These are phyloP conservation scores for Ibidorhyncha struthersii DNA, from an alignment of 2,113 vertebrate genomes.

Conservation along the genomic window DNA sequence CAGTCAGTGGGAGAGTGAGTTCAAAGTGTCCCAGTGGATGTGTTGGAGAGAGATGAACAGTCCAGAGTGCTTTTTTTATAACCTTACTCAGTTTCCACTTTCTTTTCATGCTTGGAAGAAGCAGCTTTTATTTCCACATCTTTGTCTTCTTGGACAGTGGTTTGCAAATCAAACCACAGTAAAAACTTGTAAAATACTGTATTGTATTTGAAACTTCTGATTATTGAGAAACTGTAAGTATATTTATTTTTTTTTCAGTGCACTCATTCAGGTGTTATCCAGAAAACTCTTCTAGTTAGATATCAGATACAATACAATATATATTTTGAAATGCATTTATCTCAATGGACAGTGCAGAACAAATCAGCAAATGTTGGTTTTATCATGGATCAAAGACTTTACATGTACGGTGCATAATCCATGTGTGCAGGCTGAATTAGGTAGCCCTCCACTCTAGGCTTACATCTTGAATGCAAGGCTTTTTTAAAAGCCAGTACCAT, in stretches of 20 bases:
- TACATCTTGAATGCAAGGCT: not conserved
- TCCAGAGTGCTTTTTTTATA: not conserved
- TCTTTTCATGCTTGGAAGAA: not conserved
- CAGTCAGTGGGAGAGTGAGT: not conserved
- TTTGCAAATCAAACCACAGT: not conserved
- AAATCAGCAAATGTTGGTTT: not conserved
- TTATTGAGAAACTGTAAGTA: not conserved
- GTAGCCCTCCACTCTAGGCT: not conserved
- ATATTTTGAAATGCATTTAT: not conserved
- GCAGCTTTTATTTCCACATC: not conserved
- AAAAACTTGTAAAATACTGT: not conserved
- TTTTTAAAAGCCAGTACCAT: not conserved
- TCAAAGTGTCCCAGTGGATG: not conserved
- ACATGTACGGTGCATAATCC: not conserved
- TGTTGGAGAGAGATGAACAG: not conserved
- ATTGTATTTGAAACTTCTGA: not conserved
- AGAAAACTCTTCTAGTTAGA: not conserved
- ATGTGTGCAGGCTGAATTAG: not conserved
- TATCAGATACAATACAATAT: not conserved
- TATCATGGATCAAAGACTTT: not conserved
- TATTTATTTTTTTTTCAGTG: not conserved
- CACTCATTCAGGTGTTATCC: not conserved
- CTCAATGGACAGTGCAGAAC: not conserved
- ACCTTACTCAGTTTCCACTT: not conserved
- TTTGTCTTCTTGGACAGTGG: not conserved